Base-by-base conservation (phyloP, 2,888 invertebrate genomes). In the Chrysodeixis includens region DNA sequence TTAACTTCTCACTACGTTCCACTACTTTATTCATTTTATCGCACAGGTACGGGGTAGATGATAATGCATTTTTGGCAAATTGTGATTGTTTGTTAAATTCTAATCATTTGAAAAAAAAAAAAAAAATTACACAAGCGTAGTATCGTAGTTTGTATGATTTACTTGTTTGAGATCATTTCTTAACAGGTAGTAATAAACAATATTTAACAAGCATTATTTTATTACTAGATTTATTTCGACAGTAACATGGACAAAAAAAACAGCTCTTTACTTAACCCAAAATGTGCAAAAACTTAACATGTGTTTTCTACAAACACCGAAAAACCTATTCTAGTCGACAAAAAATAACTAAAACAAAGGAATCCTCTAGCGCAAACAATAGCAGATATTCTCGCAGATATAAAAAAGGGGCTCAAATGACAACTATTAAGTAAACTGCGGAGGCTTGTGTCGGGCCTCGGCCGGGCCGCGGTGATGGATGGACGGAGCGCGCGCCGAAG, bases 1-100 rank as follows among this genome's bases (percentile, higher is more conserved):
- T 59, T 54, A 58, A 46, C 46, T 58, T 18, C 53, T 14, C 62
- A 54, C 67, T 71, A 60, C 66, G 32, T 9, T 35, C 1, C 26
- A 30, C 52, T 20, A 18, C 44, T 30, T 30, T 46, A 62, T 18
- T 56, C 22, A 69, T 55, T 51, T 32, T 30, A 56, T 49, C 18
- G 20, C 46, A 10, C 20, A 46, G 46, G 46, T 18, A 44, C 46
- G 18, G 46, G 2, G 0, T 1, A 4, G 12, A 3, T 35, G 14
- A 14, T 14, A 4, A 35, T 14, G 18, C 8, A 1, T 44, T 44
- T 44, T n/a, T 40, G 40, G 5, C 5, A n/a, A 6, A 16, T 9
- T 46, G 16, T 18, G 9, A 18, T 9, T 7, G 16, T 16, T 3
- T 35, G 18, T 9, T n/a, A 9, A 46, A 6, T 18, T 46, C 8